A percentile compares a stretch with the other conserved stretches of the same genome.
These are phyloP conservation scores for Leptopilina boulardi DNA, from an alignment of 1,140 invertebrate genomes.

Conservation along the genomic window DNA sequence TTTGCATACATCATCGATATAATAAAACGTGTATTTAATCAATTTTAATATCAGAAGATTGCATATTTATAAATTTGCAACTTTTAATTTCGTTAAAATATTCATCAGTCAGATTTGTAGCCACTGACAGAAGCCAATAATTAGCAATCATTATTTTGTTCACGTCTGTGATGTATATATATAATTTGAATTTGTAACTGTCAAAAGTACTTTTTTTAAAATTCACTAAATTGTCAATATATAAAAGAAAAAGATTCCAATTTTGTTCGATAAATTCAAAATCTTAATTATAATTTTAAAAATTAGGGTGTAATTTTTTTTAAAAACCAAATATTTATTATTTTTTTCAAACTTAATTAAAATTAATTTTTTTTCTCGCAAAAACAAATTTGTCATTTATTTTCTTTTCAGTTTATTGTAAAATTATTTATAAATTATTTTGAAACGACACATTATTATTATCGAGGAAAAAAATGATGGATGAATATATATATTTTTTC, in stretches of 20 bases:
- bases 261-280: too few species aligned
- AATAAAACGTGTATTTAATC: slow-evolving; percentile 3
- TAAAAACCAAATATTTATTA: too few species aligned
- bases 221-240: too few species aligned
- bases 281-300: too few species aligned
- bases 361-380: too few species aligned
- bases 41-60: slow-evolving; percentile 15
- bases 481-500: background rate
- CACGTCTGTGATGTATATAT: background rate
- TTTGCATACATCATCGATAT: slow-evolving; percentile 14
- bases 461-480: background rate
- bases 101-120: background rate
- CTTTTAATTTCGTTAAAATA: background rate
- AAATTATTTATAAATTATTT: background rate
- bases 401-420: too few species aligned
- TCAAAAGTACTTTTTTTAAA: background rate
- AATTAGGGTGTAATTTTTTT: too few species aligned
- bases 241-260: too few species aligned
- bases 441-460: background rate
- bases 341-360: too few species aligned
- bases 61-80: background rate
- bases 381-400: too few species aligned
- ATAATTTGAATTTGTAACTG: background rate
- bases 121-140: background rate
- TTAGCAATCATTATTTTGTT: background rate